A percentile compares a stretch with the other conserved stretches of the same genome.
Conservation (phyloP, 2,113 vertebrate species). For the Callopanchax toddi region DNA sequence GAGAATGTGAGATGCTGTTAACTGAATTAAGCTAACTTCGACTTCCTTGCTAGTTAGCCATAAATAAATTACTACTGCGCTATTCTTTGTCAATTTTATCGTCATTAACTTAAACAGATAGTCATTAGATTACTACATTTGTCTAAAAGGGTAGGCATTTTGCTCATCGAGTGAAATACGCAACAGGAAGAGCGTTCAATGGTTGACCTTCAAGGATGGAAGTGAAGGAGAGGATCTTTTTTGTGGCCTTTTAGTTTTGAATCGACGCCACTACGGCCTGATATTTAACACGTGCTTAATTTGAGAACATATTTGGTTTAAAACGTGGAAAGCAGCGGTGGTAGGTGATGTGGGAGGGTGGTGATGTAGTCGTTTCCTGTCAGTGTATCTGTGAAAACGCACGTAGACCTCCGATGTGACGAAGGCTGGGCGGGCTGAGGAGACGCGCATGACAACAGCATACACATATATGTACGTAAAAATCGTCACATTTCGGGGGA, state of each 20-base stretch:
- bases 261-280: accelerated
- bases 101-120: background rate
- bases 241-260: background rate
- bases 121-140: too few species aligned
- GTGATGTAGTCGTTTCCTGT: conserved; percentile 19
- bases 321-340: background rate
- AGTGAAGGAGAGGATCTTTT: conserved; percentile 6
- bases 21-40: conserved; percentile 11
- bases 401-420: conserved; percentile 60
- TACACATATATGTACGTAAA: background rate
- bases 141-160: background rate
- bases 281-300: background rate
- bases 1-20: conserved; percentile 38
- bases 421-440: conserved; percentile 34
- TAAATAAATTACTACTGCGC: accelerated
- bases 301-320: too few species aligned
- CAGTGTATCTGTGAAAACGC: conserved; percentile 48
- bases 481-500: background rate
- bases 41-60: conserved; percentile 8
- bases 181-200: conserved; percentile 54
- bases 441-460: background rate
- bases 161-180: conserved; percentile 17
- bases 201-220: conserved; percentile 67
- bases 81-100: background rate
- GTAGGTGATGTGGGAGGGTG: conserved; percentile 6